These are phyloP conservation scores for Stylophora pistillata DNA, from an alignment of 64 coral and sea anemone genomes.

Conservation along the genomic window DNA sequence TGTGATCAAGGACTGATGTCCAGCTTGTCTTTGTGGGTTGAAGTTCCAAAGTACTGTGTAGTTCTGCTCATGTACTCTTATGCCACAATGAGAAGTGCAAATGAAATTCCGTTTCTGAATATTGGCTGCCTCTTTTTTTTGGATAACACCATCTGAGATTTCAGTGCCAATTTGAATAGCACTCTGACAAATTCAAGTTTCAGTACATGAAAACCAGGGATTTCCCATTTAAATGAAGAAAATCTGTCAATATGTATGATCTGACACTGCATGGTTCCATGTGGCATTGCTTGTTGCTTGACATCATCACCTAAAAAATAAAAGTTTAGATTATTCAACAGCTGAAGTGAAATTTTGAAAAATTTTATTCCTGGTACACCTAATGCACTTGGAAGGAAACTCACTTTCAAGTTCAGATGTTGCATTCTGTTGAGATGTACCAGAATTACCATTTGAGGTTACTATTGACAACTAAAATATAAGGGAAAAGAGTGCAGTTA, in stretches of 20 bases:
- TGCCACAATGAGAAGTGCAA: no score
- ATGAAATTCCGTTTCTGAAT: background rate
- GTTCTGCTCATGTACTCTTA: background rate
- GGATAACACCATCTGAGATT: constrained; percentile 5
- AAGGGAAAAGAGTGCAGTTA: no score
- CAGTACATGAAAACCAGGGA: constrained; percentile 44
- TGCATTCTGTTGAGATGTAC: no score
- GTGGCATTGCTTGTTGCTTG: background rate
- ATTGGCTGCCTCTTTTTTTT: background rate
- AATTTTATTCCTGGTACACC: no score
- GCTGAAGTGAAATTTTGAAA: no score
- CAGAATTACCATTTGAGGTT: no score
- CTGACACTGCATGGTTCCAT: constrained; percentile 9
- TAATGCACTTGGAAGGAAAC: no score
- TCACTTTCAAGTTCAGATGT: no score
- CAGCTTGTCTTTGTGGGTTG: background rate
- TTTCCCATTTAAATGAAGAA: constrained; percentile 11
- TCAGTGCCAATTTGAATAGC: background rate
- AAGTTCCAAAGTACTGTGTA: background rate
- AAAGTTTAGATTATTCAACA: no score
- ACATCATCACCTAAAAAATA: no score
- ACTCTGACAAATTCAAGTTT: constrained; percentile 24
- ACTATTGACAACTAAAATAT: no score
- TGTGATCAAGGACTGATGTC: background rate
- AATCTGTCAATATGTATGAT: background rate